Percentiles rank a stretch among this genome's conserved stretches.
Conservation (phyloP, 2,888 invertebrate genomes). For the Meteorus cinctellus region DNA sequence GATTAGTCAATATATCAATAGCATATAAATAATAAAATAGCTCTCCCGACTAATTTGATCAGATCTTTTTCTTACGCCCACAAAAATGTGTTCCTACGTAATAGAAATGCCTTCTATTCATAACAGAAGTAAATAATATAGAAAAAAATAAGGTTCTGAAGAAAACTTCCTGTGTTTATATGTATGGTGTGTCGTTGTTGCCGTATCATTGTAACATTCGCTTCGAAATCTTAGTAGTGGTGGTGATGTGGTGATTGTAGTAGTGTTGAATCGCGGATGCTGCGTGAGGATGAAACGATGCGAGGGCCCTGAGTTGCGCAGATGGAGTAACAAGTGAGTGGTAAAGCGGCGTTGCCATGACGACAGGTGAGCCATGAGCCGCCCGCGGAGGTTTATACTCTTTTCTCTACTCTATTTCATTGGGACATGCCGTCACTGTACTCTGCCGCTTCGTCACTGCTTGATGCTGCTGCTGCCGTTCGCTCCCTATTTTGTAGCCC, state of each 20-base stretch:
- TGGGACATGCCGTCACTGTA: slow-evolving; percentile 25
- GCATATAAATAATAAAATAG: no score
- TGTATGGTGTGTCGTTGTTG: background rate
- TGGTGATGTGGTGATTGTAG: background rate
- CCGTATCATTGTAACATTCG: background rate
- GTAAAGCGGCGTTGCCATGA: slow-evolving; percentile 73
- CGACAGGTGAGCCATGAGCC: slow-evolving; percentile 71
- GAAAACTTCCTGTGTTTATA: background rate
- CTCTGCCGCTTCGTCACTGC: slow-evolving; percentile 25
- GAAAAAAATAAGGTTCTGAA: background rate
- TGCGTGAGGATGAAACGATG: slow-evolving; percentile 56
- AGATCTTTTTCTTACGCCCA: no score
- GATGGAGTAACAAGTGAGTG: slow-evolving; percentile 73
- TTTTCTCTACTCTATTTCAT: slow-evolving; percentile 25
- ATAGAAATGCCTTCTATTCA: no score
- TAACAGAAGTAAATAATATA: background rate
- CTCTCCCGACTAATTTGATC: no score
- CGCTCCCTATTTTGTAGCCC: slow-evolving; percentile 22
- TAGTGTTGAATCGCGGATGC: slow-evolving; percentile 57
- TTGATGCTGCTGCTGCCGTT: slow-evolving; percentile 13
- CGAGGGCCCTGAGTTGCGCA: slow-evolving; percentile 64
- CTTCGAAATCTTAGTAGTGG: background rate
- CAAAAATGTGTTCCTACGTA: no score
- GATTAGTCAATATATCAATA: no score
- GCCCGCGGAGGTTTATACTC: slow-evolving; percentile 47